Evolutionary conservation across 2,888 invertebrate genomes (phyloP).

Genomic region (Tubiluchus corallicola): DNA sequence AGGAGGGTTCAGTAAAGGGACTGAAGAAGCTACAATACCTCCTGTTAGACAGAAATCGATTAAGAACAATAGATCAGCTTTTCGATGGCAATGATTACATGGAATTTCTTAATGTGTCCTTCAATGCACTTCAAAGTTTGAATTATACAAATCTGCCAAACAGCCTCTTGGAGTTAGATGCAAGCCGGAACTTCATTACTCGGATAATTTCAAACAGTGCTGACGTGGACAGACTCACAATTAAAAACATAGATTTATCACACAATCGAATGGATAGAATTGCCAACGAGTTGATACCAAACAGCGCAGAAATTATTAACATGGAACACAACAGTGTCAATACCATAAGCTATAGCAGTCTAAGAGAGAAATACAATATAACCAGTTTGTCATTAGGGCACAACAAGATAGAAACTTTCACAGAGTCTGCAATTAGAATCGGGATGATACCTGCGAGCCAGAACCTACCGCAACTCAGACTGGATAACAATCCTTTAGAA

Average conservation of each 20-base stretch:
- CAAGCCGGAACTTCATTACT: no score
- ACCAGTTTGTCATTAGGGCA: constrained; percentile 6
- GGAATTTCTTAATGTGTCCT: no score
- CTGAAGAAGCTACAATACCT: no score
- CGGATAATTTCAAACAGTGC: no score
- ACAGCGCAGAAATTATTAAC: constrained; percentile 5
- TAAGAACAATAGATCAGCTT: no score
- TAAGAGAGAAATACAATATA: constrained; percentile 6
- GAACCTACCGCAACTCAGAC: constrained; percentile 56
- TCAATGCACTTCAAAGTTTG: no score
- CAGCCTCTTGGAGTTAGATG: no score
- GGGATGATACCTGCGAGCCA: constrained; percentile 24
- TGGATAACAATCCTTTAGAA: constrained; percentile 64
- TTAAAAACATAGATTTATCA: constrained; percentile 54
- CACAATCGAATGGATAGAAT: constrained; percentile 49
- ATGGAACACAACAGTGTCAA: constrained; percentile 9
- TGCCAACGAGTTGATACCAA: constrained; percentile 6
- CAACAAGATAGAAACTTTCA: constrained; percentile 8
- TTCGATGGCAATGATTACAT: no score
- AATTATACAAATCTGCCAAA: no score
- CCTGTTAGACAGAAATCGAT: no score
- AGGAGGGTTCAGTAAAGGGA: no score
- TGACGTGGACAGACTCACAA: no score
- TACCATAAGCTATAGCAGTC: background rate
- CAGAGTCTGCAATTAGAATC: constrained; percentile 4